Evolutionary conservation across 2,113 vertebrate species (phyloP).

Genomic region (Prunella fulvescens): DNA sequence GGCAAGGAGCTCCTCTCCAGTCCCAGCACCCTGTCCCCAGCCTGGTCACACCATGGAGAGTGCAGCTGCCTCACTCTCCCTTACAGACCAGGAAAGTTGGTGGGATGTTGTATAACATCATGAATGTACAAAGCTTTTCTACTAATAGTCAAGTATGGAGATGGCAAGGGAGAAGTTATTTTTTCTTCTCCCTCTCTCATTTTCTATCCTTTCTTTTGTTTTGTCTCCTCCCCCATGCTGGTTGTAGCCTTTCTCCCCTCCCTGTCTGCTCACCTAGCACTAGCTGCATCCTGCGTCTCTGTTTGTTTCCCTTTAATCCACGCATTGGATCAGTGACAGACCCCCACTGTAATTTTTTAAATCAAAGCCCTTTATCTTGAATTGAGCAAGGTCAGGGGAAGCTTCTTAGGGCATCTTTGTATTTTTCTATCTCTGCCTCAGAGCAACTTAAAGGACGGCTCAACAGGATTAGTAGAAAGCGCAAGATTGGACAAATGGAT

Average conservation of each 20-base stretch:
- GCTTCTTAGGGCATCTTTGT: slow-evolving; percentile 34
- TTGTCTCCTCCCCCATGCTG: not conserved
- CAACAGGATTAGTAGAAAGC: slow-evolving; percentile 52
- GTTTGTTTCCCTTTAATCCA: slow-evolving; percentile 38
- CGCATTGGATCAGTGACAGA: not conserved
- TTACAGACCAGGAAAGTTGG: not conserved
- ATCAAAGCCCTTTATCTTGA: slow-evolving; percentile 59
- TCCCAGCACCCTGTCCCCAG: not conserved
- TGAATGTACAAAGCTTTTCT: not conserved
- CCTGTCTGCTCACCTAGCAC: not conserved
- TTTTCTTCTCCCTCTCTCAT: not conserved
- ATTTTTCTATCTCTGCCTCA: slow-evolving; percentile 48
- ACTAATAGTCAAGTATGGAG: not conserved
- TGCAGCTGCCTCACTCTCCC: not conserved
- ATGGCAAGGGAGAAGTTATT: not conserved
- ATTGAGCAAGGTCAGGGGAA: slow-evolving; percentile 45
- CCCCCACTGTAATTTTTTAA: slow-evolving; percentile 44
- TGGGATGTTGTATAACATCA: not conserved
- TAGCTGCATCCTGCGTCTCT: not conserved
- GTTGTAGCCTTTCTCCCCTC: not conserved
- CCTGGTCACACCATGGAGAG: fast-evolving
- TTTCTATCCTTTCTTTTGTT: not conserved
- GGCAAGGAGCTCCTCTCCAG: not conserved
- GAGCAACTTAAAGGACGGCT: slow-evolving; percentile 56
- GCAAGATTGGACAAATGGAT: slow-evolving; percentile 51